Conservation (phyloP, 2,888 invertebrate species). For the Drosophila subquinaria region DNA sequence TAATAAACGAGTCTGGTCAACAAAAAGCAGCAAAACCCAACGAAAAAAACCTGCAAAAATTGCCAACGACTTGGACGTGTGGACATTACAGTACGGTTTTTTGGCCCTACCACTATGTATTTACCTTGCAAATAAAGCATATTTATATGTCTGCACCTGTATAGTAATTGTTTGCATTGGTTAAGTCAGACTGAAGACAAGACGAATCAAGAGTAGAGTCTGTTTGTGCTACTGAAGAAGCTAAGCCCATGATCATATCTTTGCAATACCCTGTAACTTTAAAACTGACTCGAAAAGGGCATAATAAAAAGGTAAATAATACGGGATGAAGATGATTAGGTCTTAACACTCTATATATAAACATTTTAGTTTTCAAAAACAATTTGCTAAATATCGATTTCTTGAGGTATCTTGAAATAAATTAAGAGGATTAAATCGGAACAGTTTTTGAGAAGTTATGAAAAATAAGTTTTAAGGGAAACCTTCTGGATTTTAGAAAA, state of each 20-base stretch:
- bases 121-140: constrained; percentile 40
- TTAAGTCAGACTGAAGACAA: constrained; percentile 19
- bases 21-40: constrained; percentile 34
- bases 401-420: too few species aligned
- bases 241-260: constrained; percentile 49
- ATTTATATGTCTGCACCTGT: constrained; percentile 14
- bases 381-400: too few species aligned
- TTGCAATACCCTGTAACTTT: constrained; percentile 12
- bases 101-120: constrained; percentile 27
- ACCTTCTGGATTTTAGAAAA: too few species aligned
- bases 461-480: too few species aligned
- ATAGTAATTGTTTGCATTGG: constrained; percentile 39
- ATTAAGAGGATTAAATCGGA: too few species aligned
- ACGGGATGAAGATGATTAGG: too few species aligned
- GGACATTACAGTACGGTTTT: constrained; percentile 11
- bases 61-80: constrained; percentile 45
- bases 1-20: constrained; percentile 57
- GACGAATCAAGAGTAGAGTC: constrained; percentile 4
- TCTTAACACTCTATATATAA: too few species aligned
- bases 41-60: constrained; percentile 35
- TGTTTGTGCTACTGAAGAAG: constrained; percentile 64
- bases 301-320: too few species aligned
- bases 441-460: too few species aligned
- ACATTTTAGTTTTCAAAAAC: too few species aligned
- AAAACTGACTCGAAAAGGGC: background rate